phyloP scores from a whole-genome alignment of 2,888 invertebrate genomes.

The Pantelozetes paolii region DNA sequence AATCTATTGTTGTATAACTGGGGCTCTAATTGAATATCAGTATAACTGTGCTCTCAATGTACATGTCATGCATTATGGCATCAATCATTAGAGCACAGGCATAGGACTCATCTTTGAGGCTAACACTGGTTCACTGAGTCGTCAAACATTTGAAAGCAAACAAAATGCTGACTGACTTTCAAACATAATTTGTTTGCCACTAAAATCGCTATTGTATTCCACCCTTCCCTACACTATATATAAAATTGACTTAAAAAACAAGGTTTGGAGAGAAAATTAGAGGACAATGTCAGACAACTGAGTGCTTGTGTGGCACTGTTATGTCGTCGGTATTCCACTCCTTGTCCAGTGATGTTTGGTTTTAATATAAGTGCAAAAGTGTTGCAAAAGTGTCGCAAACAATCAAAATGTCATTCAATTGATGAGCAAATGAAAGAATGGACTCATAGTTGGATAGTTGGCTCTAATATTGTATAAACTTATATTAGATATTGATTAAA shows the following conservation, averaged over 20 bases:
- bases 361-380: not conserved
- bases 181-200: not conserved
- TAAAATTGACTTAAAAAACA: not conserved
- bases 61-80: not conserved
- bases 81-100: not conserved
- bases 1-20: conserved; percentile 6
- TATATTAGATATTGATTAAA: not conserved
- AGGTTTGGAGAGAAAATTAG: not conserved
- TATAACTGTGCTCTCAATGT: not conserved
- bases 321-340: not conserved
- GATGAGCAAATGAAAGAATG: not conserved
- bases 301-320: not conserved
- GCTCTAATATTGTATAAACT: not conserved
- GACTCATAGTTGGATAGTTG: not conserved
- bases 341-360: not conserved
- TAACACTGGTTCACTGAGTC: not conserved
- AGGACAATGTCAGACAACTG: too few species aligned
- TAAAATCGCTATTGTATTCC: not conserved
- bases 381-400: conserved; percentile 9
- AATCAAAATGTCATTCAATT: not conserved
- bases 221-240: not conserved
- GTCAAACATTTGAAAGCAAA: not conserved
- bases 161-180: not conserved
- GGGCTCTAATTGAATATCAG: conserved; percentile 17
- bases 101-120: not conserved